Conservation (phyloP, 2,113 vertebrate species). For the Petrocephalus microphthalmus region DNA sequence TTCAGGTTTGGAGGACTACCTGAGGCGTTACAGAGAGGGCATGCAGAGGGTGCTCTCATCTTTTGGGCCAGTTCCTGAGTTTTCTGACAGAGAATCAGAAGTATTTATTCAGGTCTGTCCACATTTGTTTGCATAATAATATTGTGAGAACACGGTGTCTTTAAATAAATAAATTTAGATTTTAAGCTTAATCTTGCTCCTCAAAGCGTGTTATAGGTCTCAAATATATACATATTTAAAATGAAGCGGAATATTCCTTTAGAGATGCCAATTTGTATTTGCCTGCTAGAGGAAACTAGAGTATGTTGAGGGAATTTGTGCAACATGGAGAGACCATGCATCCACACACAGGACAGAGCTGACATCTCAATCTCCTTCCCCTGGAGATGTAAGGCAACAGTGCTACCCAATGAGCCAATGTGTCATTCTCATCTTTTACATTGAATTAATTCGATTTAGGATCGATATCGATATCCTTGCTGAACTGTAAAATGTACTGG, state of each 20-base stretch:
- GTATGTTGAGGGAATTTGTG: not conserved
- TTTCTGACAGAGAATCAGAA: slow-evolving; percentile 63
- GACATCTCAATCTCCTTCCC: not conserved
- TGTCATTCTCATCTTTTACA: not conserved
- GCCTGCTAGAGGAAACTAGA: not conserved
- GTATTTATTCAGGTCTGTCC: slow-evolving; percentile 66
- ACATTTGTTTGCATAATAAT: slow-evolving; percentile 40
- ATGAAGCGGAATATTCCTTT: not conserved
- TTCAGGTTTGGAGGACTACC: slow-evolving; percentile 78
- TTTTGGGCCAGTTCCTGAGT: slow-evolving; percentile 81
- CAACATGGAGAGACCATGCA: not conserved
- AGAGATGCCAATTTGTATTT: not conserved
- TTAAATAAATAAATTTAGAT: not conserved
- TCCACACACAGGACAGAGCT: not conserved
- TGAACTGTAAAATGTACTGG: too few species aligned
- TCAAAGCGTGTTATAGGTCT: not conserved
- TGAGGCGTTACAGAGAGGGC: slow-evolving; percentile 72
- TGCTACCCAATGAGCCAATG: not conserved
- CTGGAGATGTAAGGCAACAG: not conserved
- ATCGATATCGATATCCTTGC: too few species aligned
- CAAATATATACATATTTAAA: not conserved
- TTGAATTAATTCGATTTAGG: too few species aligned
- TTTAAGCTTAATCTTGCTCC: not conserved
- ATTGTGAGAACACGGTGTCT: not conserved
- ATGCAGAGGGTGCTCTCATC: slow-evolving; percentile 69